Evolutionary conservation across 1,140 invertebrate genomes (phyloP).

Genomic region (Rhysida immarginata): DNA sequence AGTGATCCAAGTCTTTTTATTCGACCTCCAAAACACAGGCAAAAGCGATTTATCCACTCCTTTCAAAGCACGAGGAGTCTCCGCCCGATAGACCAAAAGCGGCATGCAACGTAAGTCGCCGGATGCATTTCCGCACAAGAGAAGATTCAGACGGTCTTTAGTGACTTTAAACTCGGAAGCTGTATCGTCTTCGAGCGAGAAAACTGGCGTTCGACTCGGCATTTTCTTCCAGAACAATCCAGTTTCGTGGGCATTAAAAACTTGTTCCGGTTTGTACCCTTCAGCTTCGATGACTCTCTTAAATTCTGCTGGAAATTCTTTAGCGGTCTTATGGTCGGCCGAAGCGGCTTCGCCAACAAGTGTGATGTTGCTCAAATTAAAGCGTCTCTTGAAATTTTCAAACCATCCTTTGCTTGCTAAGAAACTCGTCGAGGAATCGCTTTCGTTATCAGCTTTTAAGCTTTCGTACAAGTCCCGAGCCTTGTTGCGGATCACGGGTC

Average conservation of each 20-base stretch:
- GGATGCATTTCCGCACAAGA: not conserved
- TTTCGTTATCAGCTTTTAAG: not conserved
- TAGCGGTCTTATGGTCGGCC: not conserved
- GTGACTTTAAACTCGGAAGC: constrained; percentile 5
- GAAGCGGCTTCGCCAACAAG: not conserved
- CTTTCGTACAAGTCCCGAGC: not conserved
- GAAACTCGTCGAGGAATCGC: not conserved
- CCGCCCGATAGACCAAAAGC: not conserved
- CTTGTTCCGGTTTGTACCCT: constrained; percentile 12
- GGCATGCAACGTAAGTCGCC: constrained; percentile 5
- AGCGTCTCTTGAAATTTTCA: not conserved
- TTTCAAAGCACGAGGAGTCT: constrained; percentile 9
- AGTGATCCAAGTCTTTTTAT: constrained; percentile 12
- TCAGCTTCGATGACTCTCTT: constrained; percentile 1
- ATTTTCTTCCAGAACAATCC: constrained; percentile 2
- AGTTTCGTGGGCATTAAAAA: constrained; percentile 14
- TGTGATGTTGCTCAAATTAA: not conserved
- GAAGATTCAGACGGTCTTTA: constrained; percentile 3
- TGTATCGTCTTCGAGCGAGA: not conserved
- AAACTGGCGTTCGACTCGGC: constrained; percentile 6
- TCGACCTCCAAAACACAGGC: constrained; percentile 6
- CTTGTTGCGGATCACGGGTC: not conserved
- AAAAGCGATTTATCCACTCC: not conserved
- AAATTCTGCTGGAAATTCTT: not conserved
- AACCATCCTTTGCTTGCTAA: not conserved